Percentiles rank a stretch among this genome's conserved stretches.
These are phyloP conservation scores for Serripes groenlandicus DNA, from an alignment of 2,888 invertebrate genomes.

Conservation along the genomic window DNA sequence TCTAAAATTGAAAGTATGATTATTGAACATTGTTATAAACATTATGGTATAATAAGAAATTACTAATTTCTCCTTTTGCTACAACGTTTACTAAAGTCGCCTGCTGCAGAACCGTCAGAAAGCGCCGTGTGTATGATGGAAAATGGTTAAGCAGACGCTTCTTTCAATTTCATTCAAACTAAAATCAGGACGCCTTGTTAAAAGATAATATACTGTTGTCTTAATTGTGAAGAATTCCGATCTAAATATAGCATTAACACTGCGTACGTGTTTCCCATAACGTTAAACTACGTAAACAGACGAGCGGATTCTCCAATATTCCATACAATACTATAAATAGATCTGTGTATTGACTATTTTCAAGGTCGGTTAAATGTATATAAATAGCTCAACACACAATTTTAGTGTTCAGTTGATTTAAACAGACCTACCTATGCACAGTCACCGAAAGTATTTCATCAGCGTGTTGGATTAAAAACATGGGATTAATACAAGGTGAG, in stretches of 20 bases:
- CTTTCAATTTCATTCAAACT: no score
- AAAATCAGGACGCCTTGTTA: no score
- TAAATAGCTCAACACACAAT: conserved; percentile 25
- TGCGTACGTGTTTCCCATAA: conserved; percentile 9
- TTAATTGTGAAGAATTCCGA: background rate
- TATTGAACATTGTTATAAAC: no score
- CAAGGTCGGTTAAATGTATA: conserved; percentile 44
- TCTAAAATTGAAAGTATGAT: no score
- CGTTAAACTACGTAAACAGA: background rate
- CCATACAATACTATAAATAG: conserved; percentile 32
- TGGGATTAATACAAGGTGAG: background rate
- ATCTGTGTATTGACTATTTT: conserved; percentile 25
- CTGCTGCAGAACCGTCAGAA: no score
- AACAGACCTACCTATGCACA: background rate
- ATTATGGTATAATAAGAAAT: no score
- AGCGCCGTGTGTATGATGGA: no score
- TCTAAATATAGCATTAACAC: background rate
- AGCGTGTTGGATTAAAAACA: background rate
- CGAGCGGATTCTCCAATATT: conserved; percentile 20
- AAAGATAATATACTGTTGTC: no score
- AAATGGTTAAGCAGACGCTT: no score
- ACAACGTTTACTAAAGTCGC: no score
- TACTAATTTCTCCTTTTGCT: no score
- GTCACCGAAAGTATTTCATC: conserved; percentile 6
- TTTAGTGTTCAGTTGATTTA: background rate